phyloP scores from a whole-genome alignment of 2,797 vertebrate genomes.

The Rhadinocentrus ornatus region DNA sequence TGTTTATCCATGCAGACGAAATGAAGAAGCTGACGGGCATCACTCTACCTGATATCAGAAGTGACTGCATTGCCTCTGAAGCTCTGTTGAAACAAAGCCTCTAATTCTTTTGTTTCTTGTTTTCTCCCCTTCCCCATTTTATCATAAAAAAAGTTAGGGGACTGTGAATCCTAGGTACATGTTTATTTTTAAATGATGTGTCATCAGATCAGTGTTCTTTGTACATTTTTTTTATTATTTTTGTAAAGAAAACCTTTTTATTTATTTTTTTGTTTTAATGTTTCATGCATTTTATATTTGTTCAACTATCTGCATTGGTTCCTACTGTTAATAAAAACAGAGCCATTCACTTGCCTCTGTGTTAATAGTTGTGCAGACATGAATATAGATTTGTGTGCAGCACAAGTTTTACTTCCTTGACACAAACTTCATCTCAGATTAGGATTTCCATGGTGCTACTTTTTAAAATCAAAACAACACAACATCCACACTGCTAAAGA shows the following conservation, averaged over 20 bases:
- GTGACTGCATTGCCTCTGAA: constrained; percentile 56
- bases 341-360: constrained; percentile 66
- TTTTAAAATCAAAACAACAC: not conserved
- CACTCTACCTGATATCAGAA: constrained; percentile 55
- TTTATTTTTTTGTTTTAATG: constrained; percentile 85
- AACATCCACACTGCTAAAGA: rapidly evolving
- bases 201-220: constrained; percentile 89
- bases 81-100: constrained; percentile 57
- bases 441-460: not conserved
- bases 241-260: constrained; percentile 87
- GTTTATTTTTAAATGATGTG: constrained; percentile 83
- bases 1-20: constrained; percentile 51
- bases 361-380: not conserved
- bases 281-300: constrained; percentile 91
- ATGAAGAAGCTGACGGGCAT: constrained; percentile 42
- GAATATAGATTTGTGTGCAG: not conserved
- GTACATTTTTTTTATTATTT: constrained; percentile 73
- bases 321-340: constrained; percentile 95
- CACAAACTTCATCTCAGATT: not conserved
- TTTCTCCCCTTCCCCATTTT: constrained; percentile 30
- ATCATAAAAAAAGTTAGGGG: constrained; percentile 41
- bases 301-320: constrained; percentile 89
- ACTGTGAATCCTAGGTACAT: constrained; percentile 83
- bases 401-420: not conserved
- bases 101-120: constrained; percentile 29